phyloP scores from a whole-genome alignment of 2,113 vertebrate genomes.

The Chascanopsetta lugubris region DNA sequence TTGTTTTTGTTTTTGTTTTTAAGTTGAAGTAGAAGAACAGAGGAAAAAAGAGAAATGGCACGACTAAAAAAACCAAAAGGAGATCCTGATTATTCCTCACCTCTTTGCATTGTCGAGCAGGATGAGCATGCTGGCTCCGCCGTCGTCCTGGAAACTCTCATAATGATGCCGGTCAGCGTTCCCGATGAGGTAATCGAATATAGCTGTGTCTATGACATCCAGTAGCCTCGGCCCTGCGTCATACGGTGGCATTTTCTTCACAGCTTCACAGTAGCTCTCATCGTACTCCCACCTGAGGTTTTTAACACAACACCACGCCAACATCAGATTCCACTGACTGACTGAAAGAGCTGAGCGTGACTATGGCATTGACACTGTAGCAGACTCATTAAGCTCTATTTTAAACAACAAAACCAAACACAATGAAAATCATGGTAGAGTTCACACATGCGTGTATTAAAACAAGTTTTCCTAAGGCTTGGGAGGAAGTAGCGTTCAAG shows the following conservation, averaged over 20 bases:
- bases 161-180: conserved; percentile 98
- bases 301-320: neutral
- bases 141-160: conserved; percentile 98
- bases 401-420: too few species aligned
- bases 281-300: conserved; percentile 94
- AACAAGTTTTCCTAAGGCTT: too few species aligned
- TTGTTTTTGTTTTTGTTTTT: too few species aligned
- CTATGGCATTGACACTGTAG: too few species aligned
- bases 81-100: conserved; percentile 56
- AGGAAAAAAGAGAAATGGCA: too few species aligned
- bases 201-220: conserved; percentile 94
- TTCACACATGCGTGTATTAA: too few species aligned
- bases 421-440: too few species aligned
- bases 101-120: conserved; percentile 98
- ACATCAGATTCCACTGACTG: neutral
- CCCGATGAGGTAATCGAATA: conserved; percentile 97
- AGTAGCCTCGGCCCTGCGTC: conserved; percentile 93
- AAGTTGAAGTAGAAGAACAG: too few species aligned
- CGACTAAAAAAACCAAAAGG: neutral
- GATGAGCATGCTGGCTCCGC: conserved; percentile 98
- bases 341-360: too few species aligned
- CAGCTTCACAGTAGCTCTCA: conserved; percentile 96
- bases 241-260: conserved; percentile 97
- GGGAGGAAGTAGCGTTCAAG: too few species aligned
- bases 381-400: too few species aligned